A percentile compares a stretch with the other conserved stretches of the same genome.
Evolutionary conservation across 1,140 invertebrate genomes (phyloP).

Genomic region (Planococcus citri): DNA sequence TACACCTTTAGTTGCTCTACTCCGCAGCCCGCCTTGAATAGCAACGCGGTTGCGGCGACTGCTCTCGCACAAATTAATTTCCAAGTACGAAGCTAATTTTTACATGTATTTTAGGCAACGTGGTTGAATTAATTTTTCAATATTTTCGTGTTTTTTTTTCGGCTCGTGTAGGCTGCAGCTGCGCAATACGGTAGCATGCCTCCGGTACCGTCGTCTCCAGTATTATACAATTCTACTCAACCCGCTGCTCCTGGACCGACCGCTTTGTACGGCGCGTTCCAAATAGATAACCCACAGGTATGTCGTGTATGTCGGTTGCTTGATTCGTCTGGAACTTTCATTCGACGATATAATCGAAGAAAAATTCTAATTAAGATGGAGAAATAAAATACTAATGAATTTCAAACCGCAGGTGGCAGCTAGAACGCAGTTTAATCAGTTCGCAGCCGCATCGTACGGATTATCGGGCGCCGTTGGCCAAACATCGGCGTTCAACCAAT

Average conservation of each 20-base stretch:
- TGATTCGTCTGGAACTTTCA: too few species aligned
- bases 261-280: slow-evolving; percentile 39
- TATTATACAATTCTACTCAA: slow-evolving; percentile 58
- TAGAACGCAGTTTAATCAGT: slow-evolving; percentile 52
- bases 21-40: slow-evolving; percentile 33
- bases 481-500: slow-evolving; percentile 38
- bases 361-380: neutral
- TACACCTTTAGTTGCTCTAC: slow-evolving; percentile 32
- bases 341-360: too few species aligned
- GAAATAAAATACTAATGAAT: too few species aligned
- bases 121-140: too few species aligned
- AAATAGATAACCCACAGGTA: slow-evolving; percentile 22
- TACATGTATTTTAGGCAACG: neutral
- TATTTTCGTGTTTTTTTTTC: too few species aligned
- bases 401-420: slow-evolving; percentile 34
- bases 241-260: slow-evolving; percentile 44
- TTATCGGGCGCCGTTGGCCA: slow-evolving; percentile 35
- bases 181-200: slow-evolving; percentile 60
- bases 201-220: slow-evolving; percentile 67
- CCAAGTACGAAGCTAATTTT: neutral
- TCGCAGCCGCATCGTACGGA: slow-evolving; percentile 45
- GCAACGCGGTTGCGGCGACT: neutral
- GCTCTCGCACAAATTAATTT: slow-evolving; percentile 14
- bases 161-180: neutral
- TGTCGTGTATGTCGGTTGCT: too few species aligned